phyloP scores from a whole-genome alignment of 1,140 invertebrate species.

The Ruditapes philippinarum region DNA sequence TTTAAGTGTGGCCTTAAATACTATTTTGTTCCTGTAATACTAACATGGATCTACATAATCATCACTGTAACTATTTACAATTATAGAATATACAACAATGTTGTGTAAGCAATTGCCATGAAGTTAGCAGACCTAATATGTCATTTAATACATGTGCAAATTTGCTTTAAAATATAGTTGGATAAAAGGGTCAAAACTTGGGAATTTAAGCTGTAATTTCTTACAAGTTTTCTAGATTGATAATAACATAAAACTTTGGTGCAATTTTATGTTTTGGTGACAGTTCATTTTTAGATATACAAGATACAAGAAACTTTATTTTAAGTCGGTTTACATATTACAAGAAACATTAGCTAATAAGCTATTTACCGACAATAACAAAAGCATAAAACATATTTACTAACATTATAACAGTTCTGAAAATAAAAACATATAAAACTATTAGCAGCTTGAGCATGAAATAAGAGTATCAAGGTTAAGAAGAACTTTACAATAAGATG shows the following conservation, averaged over 20 bases:
- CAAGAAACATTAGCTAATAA: too few relatives aligned
- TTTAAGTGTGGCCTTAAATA: not conserved
- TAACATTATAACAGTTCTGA: too few relatives aligned
- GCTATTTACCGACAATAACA: too few relatives aligned
- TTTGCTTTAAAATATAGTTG: not conserved
- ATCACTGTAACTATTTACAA: constrained; percentile 20
- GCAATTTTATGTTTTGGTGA: constrained; percentile 18
- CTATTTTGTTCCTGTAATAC: constrained; percentile 11
- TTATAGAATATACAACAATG: constrained; percentile 12
- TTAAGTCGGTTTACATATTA: too few relatives aligned
- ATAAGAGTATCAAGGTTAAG: too few relatives aligned
- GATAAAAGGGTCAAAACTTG: too few relatives aligned
- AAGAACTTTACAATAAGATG: too few relatives aligned
- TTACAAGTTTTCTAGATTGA: constrained; percentile 12
- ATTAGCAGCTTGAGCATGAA: too few relatives aligned
- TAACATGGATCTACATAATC: constrained; percentile 19
- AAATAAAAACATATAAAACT: too few relatives aligned
- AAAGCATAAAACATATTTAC: too few relatives aligned
- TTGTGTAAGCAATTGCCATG: not conserved
- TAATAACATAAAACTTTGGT: constrained; percentile 19
- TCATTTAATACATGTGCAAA: constrained; percentile 31
- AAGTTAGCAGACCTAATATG: constrained; percentile 9
- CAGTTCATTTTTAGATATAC: too few relatives aligned
- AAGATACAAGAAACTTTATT: too few relatives aligned
- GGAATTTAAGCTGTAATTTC: not conserved